Percentiles rank a stretch among this genome's conserved stretches.
Evolutionary conservation across 1,140 invertebrate species (phyloP).

Genomic region (Bombus terrestris): DNA sequence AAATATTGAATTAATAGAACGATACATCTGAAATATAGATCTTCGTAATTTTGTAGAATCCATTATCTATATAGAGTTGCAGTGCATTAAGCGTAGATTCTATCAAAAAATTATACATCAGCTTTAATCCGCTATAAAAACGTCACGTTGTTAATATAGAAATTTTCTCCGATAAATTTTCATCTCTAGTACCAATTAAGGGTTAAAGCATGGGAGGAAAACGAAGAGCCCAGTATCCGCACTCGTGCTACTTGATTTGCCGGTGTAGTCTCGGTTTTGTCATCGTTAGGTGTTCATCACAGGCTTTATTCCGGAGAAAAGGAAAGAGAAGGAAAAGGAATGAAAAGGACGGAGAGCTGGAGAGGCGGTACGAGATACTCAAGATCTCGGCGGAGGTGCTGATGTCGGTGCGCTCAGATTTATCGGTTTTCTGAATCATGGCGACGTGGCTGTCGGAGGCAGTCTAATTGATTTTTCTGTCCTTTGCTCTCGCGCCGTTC

Average conservation of each 20-base stretch:
- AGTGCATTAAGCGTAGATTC: too few species aligned
- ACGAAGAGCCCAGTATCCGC: neutral
- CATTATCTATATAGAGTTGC: too few species aligned
- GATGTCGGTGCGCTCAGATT: slow-evolving; percentile 66
- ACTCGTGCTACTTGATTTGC: neutral
- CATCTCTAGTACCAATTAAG: neutral
- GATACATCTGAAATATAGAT: too few species aligned
- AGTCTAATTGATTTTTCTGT: slow-evolving; percentile 72
- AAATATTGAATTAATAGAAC: too few species aligned
- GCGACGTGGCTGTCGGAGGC: slow-evolving; percentile 70
- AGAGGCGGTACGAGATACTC: slow-evolving; percentile 53
- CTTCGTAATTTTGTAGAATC: too few species aligned
- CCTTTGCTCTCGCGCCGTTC: slow-evolving; percentile 48
- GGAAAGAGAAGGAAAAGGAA: too few species aligned
- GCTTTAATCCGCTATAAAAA: too few species aligned
- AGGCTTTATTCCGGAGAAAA: slow-evolving; percentile 27
- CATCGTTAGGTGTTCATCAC: slow-evolving; percentile 46
- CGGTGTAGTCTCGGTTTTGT: slow-evolving; percentile 26
- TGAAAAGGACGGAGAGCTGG: slow-evolving; percentile 13
- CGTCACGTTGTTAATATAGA: too few species aligned
- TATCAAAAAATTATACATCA: neutral
- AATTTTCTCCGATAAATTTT: too few species aligned
- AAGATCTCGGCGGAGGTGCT: slow-evolving; percentile 60
- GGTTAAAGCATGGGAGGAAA: neutral
- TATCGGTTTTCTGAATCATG: slow-evolving; percentile 72